Base-by-base conservation (phyloP, 2,888 invertebrate species). In the Xylota segnis region DNA sequence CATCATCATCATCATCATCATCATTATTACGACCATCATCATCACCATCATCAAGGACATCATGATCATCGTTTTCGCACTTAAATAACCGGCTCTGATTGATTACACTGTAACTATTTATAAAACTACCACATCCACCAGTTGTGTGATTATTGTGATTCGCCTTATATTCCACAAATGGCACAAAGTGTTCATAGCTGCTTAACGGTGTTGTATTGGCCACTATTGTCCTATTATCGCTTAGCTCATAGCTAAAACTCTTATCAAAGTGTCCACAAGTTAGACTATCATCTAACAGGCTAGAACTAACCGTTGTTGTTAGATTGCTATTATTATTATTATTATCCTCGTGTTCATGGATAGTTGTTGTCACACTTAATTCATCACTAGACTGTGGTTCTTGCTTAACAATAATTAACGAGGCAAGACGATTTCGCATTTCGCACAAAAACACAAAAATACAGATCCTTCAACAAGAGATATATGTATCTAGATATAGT, bases 371-470 rank as follows among this genome's bases (percentile, higher is more conserved):
- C 16, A 77, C 54, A 81, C 72, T 81, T 34, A 86, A 76, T 71
- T 83, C 88, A 86, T 88, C 88, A 81, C 78, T 77, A 23, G 82
- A 82, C 61, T 72, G 87, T 83, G 91, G 91, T 89, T 92, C 92
- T 91, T 92, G 92, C 90, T 92, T 92, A 89, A 92, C 91, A 90
- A 92, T 91, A 91, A 92, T 92, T 89, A 92, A 88, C 83, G 92
- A 91, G 88, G 92, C 92, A 89, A 92, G 91, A 88, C 92, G 92
- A 91, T 91, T 92, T 91, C 92, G 92, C 92, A 92, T 92, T 89
- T 86, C 86, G 86, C 86, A 82, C 76, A 72, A 47, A 40, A 65
- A 56, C 50, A 68, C 50, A 59, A 37, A 7, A 32, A 68, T 47
- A 18, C 52, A 54, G 63, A 83, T 68, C 59, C 74, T 65, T 74